Conservation (phyloP, 1,140 invertebrate genomes). For the Diachasma alloeum region DNA sequence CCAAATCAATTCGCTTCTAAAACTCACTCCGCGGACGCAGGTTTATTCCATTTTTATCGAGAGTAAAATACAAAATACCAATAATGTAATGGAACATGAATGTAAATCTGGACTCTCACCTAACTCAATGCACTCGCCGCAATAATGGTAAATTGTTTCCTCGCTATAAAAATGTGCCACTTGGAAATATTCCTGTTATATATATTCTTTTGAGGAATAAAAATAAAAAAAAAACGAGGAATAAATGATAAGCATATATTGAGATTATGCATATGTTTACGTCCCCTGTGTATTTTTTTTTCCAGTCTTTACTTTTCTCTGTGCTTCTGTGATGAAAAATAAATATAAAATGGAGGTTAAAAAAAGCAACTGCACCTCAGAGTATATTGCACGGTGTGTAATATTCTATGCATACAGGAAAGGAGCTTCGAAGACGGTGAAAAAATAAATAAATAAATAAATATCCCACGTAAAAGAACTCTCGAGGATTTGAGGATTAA, state of each 20-base stretch:
- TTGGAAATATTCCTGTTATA: neutral
- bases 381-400: neutral
- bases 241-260: neutral
- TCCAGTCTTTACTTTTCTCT: neutral
- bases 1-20: too few relatives aligned
- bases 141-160: too few relatives aligned
- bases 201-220: neutral
- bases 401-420: neutral
- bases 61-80: too few relatives aligned
- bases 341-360: neutral
- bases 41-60: too few relatives aligned
- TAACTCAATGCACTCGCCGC: too few relatives aligned
- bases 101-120: too few relatives aligned
- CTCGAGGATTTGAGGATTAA: constrained; percentile 28
- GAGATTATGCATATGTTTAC: neutral
- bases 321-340: neutral
- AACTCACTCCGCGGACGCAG: too few relatives aligned
- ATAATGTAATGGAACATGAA: too few relatives aligned
- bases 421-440: neutral
- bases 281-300: neutral
- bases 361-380: neutral
- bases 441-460: constrained; percentile 8
- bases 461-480: constrained; percentile 14
- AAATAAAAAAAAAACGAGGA: neutral
- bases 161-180: too few relatives aligned